Conservation (phyloP, 2,797 vertebrate genomes). For the Gymnocypris eckloni region DNA sequence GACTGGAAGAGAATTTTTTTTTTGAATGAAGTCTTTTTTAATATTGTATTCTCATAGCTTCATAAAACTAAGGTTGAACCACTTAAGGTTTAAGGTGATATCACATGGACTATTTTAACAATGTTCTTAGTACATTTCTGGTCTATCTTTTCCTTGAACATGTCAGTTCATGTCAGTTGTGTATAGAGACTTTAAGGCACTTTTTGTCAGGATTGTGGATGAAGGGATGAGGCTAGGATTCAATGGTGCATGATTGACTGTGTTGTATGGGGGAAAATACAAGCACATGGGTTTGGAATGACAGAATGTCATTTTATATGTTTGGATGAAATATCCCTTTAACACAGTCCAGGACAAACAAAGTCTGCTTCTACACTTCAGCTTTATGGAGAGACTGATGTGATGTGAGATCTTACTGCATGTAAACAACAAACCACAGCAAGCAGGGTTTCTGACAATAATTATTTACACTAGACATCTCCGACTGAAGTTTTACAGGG, state of each 20-base stretch:
- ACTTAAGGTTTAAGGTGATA: background rate
- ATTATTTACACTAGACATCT: conserved; percentile 39
- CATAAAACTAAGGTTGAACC: background rate
- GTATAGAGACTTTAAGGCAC: background rate
- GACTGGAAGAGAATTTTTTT: too few relatives aligned
- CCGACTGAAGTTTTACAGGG: conserved; percentile 23
- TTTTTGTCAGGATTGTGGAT: background rate
- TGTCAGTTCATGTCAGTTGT: too few relatives aligned
- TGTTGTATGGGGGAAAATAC: background rate
- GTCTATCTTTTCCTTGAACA: too few relatives aligned
- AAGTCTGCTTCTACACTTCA: background rate
- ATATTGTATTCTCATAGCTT: background rate
- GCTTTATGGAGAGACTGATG: background rate
- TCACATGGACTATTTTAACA: background rate
- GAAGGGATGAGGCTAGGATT: too few relatives aligned
- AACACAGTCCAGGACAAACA: background rate
- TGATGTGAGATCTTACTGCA: conserved; percentile 20
- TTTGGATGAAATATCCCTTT: background rate
- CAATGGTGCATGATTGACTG: too few relatives aligned
- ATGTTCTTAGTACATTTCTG: background rate
- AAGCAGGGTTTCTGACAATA: conserved; percentile 34
- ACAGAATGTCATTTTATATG: background rate
- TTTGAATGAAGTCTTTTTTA: background rate
- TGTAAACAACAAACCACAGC: conserved; percentile 45
- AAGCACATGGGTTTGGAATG: background rate